These are phyloP conservation scores for Zaprionus gabonicus DNA, from an alignment of 1,140 invertebrate species.

Conservation along the genomic window DNA sequence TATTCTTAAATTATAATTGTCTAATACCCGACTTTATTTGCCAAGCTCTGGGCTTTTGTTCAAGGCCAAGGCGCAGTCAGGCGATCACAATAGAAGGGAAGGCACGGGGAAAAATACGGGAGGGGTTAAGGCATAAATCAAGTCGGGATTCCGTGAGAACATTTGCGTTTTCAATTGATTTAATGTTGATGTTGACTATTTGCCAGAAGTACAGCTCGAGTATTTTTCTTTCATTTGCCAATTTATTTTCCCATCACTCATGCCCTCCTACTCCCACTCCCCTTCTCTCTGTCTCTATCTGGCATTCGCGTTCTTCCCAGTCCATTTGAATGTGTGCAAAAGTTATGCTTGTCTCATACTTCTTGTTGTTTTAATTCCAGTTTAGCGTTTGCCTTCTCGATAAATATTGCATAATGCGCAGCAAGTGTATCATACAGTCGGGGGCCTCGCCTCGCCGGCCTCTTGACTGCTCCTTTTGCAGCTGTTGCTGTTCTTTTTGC, in stretches of 20 bases:
- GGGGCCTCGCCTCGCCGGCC: constrained; percentile 7
- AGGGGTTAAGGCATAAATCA: constrained; percentile 47
- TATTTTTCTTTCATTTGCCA: constrained; percentile 56
- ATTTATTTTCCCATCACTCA: neutral
- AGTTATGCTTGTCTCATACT: constrained; percentile 35
- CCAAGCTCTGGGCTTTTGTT: neutral
- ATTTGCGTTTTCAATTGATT: constrained; percentile 58
- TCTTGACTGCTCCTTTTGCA: neutral
- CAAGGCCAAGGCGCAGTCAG: neutral
- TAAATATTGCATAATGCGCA: constrained; percentile 61
- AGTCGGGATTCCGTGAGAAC: constrained; percentile 27
- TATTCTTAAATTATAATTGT: constrained; percentile 5
- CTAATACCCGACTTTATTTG: neutral
- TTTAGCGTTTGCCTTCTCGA: constrained; percentile 17
- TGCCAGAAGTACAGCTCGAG: constrained; percentile 14
- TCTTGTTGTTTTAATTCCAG: neutral
- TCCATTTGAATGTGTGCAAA: constrained; percentile 19
- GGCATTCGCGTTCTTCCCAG: neutral
- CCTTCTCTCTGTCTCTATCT: neutral
- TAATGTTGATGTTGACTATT: constrained; percentile 65
- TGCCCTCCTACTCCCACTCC: neutral
- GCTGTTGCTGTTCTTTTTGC: neutral
- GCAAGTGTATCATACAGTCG: constrained; percentile 50
- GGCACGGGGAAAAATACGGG: neutral
- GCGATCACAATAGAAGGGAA: neutral